A percentile compares a stretch with the other conserved stretches of the same genome.
phyloP scores from a whole-genome alignment of 2,113 vertebrate species.

The Leucoraja erinaceus region DNA sequence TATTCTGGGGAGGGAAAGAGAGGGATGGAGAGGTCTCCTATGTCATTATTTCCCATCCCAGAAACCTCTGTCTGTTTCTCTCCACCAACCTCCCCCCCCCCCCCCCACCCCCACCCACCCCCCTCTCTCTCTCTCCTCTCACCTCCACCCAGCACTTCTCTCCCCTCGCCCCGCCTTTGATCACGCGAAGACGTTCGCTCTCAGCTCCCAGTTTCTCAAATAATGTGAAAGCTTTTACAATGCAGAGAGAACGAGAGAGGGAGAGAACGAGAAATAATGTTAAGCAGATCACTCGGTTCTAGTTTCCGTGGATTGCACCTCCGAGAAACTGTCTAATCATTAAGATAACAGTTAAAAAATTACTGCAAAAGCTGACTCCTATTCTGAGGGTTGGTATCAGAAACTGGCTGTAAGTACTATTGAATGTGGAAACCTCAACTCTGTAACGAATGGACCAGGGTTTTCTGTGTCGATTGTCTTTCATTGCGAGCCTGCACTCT shows the following conservation, averaged over 20 bases:
- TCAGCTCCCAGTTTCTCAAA: background rate
- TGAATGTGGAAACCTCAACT: background rate
- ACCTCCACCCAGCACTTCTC: too few relatives aligned
- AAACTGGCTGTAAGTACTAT: background rate
- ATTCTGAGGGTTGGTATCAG: background rate
- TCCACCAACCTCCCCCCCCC: background rate
- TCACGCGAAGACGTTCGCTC: background rate
- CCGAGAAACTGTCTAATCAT: background rate
- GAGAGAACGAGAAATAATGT: too few relatives aligned
- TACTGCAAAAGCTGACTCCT: background rate
- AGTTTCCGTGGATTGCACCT: background rate
- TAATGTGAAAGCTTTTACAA: background rate
- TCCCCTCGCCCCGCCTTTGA: constrained; percentile 14
- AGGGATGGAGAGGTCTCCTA: background rate
- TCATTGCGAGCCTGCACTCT: background rate
- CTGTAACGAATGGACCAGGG: background rate
- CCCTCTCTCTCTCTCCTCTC: too few relatives aligned
- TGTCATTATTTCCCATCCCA: constrained; percentile 12
- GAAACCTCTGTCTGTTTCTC: background rate
- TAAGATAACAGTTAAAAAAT: constrained; percentile 2
- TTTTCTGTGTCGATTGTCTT: background rate
- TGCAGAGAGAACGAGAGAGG: background rate
- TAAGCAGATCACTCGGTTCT: background rate
- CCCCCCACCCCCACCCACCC: too few relatives aligned
- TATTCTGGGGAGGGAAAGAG: background rate